Conservation (phyloP, 2,888 invertebrate species). For the Callyntrura guangdongensis region DNA sequence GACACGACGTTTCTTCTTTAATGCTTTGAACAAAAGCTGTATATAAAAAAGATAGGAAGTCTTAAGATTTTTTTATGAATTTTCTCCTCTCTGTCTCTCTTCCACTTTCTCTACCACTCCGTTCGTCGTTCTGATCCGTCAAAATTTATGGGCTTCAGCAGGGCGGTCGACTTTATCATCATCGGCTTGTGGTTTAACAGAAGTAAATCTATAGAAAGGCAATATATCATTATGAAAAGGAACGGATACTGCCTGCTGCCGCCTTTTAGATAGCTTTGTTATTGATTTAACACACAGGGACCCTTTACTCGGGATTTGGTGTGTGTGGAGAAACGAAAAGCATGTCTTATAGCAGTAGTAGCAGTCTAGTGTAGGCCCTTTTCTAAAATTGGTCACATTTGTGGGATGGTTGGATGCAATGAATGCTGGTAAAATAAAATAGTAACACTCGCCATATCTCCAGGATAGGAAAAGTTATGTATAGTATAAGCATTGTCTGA, state of each 20-base stretch:
- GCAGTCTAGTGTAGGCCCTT: too few species aligned
- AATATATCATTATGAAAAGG: slow-evolving; percentile 62
- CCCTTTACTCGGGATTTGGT: neutral
- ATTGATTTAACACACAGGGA: slow-evolving; percentile 63
- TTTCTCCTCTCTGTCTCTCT: slow-evolving; percentile 22
- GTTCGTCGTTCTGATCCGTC: slow-evolving; percentile 40
- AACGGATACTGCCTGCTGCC: slow-evolving; percentile 47
- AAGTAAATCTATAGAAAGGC: slow-evolving; percentile 47
- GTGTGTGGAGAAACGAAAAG: neutral
- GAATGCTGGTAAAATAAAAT: too few species aligned
- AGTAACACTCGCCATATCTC: too few species aligned
- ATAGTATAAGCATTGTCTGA: too few species aligned
- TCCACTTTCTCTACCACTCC: neutral
- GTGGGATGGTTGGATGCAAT: too few species aligned
- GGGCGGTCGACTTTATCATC: slow-evolving; percentile 67
- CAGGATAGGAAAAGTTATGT: too few species aligned
- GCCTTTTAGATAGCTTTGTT: slow-evolving; percentile 52
- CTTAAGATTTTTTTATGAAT: slow-evolving; percentile 64
- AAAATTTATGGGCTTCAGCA: slow-evolving; percentile 72
- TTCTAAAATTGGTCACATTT: too few species aligned
- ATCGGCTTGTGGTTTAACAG: slow-evolving; percentile 63
- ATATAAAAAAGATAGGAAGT: slow-evolving; percentile 46
- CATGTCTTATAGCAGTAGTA: too few species aligned
- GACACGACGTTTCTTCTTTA: neutral
- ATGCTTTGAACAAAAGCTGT: neutral